Evolutionary conservation across 2,888 invertebrate genomes (phyloP).

Genomic region (Seira ritae): DNA sequence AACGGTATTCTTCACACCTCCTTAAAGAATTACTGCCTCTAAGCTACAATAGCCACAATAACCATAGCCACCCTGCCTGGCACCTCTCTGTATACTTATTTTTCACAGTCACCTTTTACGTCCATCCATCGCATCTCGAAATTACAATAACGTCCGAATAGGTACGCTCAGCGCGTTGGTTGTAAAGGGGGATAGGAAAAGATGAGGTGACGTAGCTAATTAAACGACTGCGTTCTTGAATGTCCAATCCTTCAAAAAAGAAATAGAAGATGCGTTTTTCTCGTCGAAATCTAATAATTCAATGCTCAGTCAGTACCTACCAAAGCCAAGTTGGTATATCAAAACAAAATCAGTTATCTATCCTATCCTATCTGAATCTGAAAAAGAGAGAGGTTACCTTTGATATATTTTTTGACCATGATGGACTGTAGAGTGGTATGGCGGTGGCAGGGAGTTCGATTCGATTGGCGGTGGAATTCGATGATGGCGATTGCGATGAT

Average conservation of each 20-base stretch:
- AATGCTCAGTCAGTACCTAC: neutral
- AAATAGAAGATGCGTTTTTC: too few species aligned
- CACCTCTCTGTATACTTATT: neutral
- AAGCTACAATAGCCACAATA: too few species aligned
- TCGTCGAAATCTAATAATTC: neutral
- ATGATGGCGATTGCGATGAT: neutral
- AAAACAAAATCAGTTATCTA: neutral
- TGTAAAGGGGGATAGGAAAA: neutral
- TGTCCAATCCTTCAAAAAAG: neutral
- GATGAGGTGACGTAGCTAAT: constrained; percentile 2
- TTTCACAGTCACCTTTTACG: too few species aligned
- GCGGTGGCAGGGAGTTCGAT: neutral
- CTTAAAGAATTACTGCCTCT: neutral
- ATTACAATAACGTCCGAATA: too few species aligned
- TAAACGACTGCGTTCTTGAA: neutral
- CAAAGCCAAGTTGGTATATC: constrained; percentile 12
- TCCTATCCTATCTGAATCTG: neutral
- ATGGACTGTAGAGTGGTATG: neutral
- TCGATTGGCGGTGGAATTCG: constrained; percentile 23
- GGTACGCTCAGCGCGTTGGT: too few species aligned
- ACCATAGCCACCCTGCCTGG: neutral
- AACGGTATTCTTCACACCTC: constrained; percentile 2
- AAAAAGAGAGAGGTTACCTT: constrained; percentile 41
- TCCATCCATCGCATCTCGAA: too few species aligned
- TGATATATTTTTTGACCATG: neutral